Base-by-base conservation (phyloP, 2,797 vertebrate genomes). In the Petrocephalus sullivani region DNA sequence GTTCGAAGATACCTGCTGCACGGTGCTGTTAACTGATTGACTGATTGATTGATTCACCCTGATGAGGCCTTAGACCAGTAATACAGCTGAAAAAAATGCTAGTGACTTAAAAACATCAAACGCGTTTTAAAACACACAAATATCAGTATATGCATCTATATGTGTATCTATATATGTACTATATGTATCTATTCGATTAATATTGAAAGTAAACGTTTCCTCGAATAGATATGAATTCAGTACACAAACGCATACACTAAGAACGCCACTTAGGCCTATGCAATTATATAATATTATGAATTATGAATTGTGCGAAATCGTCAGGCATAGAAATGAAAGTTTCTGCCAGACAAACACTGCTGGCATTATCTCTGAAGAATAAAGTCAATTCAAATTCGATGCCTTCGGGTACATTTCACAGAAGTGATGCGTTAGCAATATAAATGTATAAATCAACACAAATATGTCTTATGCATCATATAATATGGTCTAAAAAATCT, bases 391-490 rank as follows among this genome's bases (percentile, higher is more conserved):
- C 28, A 16, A 28, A 71, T 83, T 23, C 49, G 1, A 53, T 28
- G n/a, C 53, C 53, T 85, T 85, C 6, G 9, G 82, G 23, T n/a
- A 46, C 41, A 51, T 51, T 82, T 37, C 37, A 78, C 71, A 78
- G 46, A 49, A 84, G n/a, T 54, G 37, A 78, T 78, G 41, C 7
- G 37, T 41, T 46, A 16, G n/a, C 53, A 78, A 54, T 56, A 83
- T 83, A 83, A 82, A 83, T 23, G 21, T 83, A 12, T 83, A 83
- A 83, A 83, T 83, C 49, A 49, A 53, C 46, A 51, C n/a, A 82
- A 53, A n/a, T 51, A 83, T 12, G 8, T 54, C 51, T 4, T 83
- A 49, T 83, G 46, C 49, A 28, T 83, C 21, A 33, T 37, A 37
- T 71, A 71, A 67, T 71, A 7, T 4, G 12, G 1, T 16, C 28